These are phyloP conservation scores for Hermetia illucens DNA, from an alignment of 1,140 invertebrate genomes.

Conservation along the genomic window DNA sequence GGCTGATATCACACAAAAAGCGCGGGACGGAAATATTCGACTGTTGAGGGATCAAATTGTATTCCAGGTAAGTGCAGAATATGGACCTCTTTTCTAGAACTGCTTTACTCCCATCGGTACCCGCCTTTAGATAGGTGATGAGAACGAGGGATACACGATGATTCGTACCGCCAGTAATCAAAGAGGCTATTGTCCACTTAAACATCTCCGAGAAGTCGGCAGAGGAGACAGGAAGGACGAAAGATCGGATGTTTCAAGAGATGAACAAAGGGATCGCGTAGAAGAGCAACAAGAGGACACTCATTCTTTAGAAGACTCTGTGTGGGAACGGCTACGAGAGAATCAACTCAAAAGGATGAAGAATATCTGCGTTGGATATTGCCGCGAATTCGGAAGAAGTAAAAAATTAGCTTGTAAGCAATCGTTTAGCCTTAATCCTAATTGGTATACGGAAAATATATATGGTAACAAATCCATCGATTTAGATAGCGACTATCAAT, in stretches of 20 bases:
- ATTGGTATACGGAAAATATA: constrained; percentile 34
- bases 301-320: not conserved
- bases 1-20: constrained; percentile 45
- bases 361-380: constrained; percentile 29
- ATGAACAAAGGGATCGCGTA: constrained; percentile 25
- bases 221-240: constrained; percentile 14
- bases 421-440: constrained; percentile 28
- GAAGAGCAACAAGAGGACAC: constrained; percentile 8
- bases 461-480: constrained; percentile 31
- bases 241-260: constrained; percentile 10
- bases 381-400: constrained; percentile 25
- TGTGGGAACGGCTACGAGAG: constrained; percentile 28
- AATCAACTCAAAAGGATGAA: constrained; percentile 30
- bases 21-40: constrained; percentile 44
- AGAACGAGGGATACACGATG: constrained; percentile 82
- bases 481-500: constrained; percentile 25
- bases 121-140: constrained; percentile 57
- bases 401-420: constrained; percentile 35
- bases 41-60: constrained; percentile 56
- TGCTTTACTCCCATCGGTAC: not conserved
- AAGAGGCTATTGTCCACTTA: constrained; percentile 66
- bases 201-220: constrained; percentile 66
- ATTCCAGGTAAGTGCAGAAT: constrained; percentile 38
- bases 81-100: not conserved
- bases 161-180: constrained; percentile 79